Base-by-base conservation (phyloP, 2,113 vertebrate genomes). In the Tautogolabrus adspersus region DNA sequence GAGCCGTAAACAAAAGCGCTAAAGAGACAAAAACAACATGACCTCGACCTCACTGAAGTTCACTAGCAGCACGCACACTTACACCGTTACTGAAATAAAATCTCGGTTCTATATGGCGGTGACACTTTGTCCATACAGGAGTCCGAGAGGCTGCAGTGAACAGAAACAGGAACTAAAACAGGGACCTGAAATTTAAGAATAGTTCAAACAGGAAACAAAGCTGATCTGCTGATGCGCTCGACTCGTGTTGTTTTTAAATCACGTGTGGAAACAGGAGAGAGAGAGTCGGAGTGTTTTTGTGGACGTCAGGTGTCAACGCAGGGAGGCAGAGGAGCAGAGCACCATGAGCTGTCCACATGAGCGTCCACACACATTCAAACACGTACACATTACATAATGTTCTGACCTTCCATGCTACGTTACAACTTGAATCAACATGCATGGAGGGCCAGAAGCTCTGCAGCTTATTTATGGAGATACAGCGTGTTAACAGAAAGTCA, bases 141-240 rank as follows among this genome's bases (percentile, higher is more conserved):
- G 49, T 52, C 23, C 46, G n/a, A 22, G 37, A 16, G 34, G 22
- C 13, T 0, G 12, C 54, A 2, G 18, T 10, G 3, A 23, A 19
- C 37, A 22, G 12, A n/a, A 65, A 10, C 34, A 30, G 42, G 34
- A 66, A 46, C 40, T 68, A 13, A 72, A 72, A 12, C 52, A 65
- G 3, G 12, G 21, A 62, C 44, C 52, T 30, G 47, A 15, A 15
- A 44, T 8, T 6, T 1, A 30, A 65, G 60, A 47, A 76, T 76
- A 85, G 76, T 56, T 15, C 58, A 68, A 80, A 38, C 15, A 49
- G 79, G 82, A 85, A 88, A 63, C 62, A 38, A 51, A 82, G 74
- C 46, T 26, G 12, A 78, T 74, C 73, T 51, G 73, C 68, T 75
- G 77, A 56, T 2, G 30, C n/a, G n/a, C n/a, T n/a, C n/a, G n/a